Percentiles rank a stretch among this genome's conserved stretches.
Conservation (phyloP, 2,113 vertebrate species). For the Columba janthina region DNA sequence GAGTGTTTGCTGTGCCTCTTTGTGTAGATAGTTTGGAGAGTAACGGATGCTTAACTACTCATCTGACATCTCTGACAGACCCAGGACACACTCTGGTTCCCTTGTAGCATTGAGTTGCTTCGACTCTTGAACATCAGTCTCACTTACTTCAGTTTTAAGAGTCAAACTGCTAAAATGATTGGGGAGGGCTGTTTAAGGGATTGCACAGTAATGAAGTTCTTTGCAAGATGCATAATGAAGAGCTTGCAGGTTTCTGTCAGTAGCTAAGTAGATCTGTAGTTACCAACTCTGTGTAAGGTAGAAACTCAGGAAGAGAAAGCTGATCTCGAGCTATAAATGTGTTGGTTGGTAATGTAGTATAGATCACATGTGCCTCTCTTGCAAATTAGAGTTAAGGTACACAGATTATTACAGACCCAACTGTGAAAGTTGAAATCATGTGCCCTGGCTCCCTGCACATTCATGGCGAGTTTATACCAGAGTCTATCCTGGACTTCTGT, state of each 20-base stretch:
- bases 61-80: background rate
- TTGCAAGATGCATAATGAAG: background rate
- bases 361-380: background rate
- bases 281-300: background rate
- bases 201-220: background rate
- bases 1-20: background rate
- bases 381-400: background rate
- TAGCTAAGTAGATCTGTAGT: conserved; percentile 14
- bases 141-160: background rate
- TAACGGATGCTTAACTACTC: background rate
- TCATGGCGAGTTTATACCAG: background rate
- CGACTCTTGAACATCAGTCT: background rate
- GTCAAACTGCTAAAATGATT: conserved; percentile 23
- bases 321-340: background rate
- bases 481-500: background rate
- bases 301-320: background rate
- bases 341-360: background rate
- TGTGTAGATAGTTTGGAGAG: background rate
- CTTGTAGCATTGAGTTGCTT: background rate
- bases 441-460: background rate
- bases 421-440: background rate
- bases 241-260: background rate
- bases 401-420: background rate
- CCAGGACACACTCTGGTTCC: background rate
- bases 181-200: conserved; percentile 21